Evolutionary conservation across 1,140 invertebrate species (phyloP), one percentile per base, ranked within the genome.

Genomic region (Wasmannia auropunctata): DNA sequence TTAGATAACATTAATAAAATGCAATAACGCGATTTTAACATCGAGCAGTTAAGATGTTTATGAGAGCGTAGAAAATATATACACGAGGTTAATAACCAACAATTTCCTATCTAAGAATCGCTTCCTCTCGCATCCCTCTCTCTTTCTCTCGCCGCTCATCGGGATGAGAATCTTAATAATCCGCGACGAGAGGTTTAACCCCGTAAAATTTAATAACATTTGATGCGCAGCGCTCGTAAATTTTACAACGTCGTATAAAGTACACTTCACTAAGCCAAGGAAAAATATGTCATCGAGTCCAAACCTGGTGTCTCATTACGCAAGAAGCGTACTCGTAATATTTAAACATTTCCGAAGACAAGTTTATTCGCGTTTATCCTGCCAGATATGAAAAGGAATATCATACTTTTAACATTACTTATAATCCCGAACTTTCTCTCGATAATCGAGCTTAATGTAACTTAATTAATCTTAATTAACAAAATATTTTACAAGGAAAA

Each of bases 151-250:
- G 37, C 49, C 37, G 34, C 25, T 58, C 67, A 43, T 58, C 8
- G 8, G 28, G 60, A 83, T 60, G 28, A 74, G 37, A 74, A 83
- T 83, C 79, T 83, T 83, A 83, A 83, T 83, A 83, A 83, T 83
- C 28, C 67, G 67, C 37, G 37, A 34, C 65, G 37, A 83, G 67
- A 83, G 40, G 14, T 83, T 83, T 40, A 83, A 58, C 28, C 79
- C 67, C 67, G 79, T 74, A 83, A 83, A 83, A 83, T 83, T 83
- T 83, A 74, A 83, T 83, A 83, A 83, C 67, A 83, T 83, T 83
- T 46, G 67, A 83, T 83, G 51, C 40, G 51, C 54, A 14, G 19
- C 25, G 79, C 67, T 83, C 67, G 14, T 83, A 83, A 83, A 83
- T 83, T 83, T 83, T 74, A 74, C 65, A 81, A 58, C 51, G 51